These are phyloP conservation scores for Drosophila nannoptera DNA, from an alignment of 1,140 invertebrate species.

Conservation along the genomic window DNA sequence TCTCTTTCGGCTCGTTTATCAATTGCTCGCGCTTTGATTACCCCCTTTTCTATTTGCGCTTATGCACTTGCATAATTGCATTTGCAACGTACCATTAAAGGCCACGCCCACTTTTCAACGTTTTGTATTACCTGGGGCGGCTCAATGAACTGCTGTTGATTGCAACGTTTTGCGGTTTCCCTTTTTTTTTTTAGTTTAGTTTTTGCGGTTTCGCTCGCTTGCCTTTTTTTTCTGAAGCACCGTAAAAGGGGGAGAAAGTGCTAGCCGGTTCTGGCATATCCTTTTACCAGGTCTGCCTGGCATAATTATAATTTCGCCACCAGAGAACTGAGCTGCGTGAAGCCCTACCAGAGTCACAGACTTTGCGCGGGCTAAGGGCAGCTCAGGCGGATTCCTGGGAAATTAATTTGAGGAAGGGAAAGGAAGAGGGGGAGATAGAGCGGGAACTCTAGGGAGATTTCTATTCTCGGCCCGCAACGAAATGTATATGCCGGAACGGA, in stretches of 20 bases:
- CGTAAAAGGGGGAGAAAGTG: constrained; percentile 17
- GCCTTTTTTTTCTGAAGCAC: constrained; percentile 30
- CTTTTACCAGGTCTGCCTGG: constrained; percentile 35
- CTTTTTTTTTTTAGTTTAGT: constrained; percentile 28
- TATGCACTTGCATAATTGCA: constrained; percentile 68
- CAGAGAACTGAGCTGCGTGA: constrained; percentile 11
- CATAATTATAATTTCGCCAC: constrained; percentile 23
- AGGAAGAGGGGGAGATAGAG: no score
- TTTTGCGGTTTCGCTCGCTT: constrained; percentile 63
- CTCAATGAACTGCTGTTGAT: constrained; percentile 40
- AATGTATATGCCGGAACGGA: no score
- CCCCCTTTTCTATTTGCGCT: constrained; percentile 18
- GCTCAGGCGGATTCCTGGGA: constrained; percentile 12
- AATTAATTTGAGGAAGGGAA: background rate
- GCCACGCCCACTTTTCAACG: constrained; percentile 30
- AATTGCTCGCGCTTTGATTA: constrained; percentile 37
- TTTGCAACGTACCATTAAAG: constrained; percentile 28
- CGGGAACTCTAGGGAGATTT: no score
- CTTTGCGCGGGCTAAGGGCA: background rate
- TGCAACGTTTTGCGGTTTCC: constrained; percentile 63
- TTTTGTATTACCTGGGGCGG: constrained; percentile 21
- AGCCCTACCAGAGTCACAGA: constrained; percentile 21
- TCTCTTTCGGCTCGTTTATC: constrained; percentile 14
- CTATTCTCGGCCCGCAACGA: no score
- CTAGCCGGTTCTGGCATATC: constrained; percentile 27